Base-by-base conservation (phyloP, 2,113 vertebrate species). In the Scolopax mira region DNA sequence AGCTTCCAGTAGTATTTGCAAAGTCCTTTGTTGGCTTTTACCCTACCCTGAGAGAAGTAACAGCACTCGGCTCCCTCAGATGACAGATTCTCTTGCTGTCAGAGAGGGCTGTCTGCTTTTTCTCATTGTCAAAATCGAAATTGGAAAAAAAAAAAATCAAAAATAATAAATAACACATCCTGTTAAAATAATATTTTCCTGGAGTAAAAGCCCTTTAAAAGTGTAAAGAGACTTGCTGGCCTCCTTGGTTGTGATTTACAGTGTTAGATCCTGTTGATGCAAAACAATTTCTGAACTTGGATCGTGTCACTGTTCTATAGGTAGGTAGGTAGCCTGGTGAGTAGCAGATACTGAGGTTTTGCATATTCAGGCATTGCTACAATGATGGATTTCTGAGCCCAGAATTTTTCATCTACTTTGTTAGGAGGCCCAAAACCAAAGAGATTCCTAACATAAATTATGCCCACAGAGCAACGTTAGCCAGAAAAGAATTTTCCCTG, bases 311-410 rank as follows among this genome's bases (percentile, higher is more conserved):
- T 91, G 85, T 54, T 70, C 79, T 89, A 6, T 66, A 66, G n/a
- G n/a, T n/a, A n/a, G n/a, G n/a, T n/a, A n/a, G n/a, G n/a, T 82
- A 80, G 85, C 64, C 94, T 96, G 78, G 71, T 95, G 86, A 80
- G 83, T 79, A 93, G 91, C 72, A 96, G 89, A 88, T 96, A 89
- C 85, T 30, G 82, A 79, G 35, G 80, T 87, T 93, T 84, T 52
- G 61, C 79, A 41, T 83, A 61, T 87, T 96, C 67, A 67, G 70
- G 54, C 11, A 11, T 67, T 75, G 81, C 93, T 88, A 54, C n/a
- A 33, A 77, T 96, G 94, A 93, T 89, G 69, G 51, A 89, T 95
- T 91, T 88, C 52, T 44, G 37, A 93, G 65, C 72, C 85, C 69
- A 33, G 15, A 52, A 25, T 93, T 96, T 95, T 96, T 91, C 85